phyloP scores from a whole-genome alignment of 2,113 vertebrate species.

The Trogon surrucura region DNA sequence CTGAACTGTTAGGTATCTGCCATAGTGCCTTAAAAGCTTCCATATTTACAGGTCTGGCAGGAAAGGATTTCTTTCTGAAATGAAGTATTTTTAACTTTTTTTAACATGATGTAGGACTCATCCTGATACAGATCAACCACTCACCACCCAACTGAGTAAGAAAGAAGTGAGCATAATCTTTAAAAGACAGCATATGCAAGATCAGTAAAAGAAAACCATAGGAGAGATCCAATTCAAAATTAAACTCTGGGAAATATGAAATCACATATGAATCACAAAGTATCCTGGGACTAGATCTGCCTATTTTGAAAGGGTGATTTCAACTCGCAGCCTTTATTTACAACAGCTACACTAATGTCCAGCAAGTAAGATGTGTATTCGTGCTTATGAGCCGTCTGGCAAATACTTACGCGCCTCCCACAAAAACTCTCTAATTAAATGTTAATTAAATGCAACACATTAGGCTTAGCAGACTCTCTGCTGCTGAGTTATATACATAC shows the following conservation, averaged over 20 bases:
- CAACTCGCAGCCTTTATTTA: neutral
- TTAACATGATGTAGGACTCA: neutral
- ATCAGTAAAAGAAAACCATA: neutral
- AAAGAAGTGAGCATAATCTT: neutral
- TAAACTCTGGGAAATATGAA: neutral
- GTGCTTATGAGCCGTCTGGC: neutral
- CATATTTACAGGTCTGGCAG: neutral
- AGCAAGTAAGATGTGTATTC: neutral
- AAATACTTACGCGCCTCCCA: slow-evolving; percentile 15
- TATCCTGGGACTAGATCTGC: neutral
- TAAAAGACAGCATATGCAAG: neutral
- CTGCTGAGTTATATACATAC: slow-evolving; percentile 65
- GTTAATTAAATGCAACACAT: slow-evolving; percentile 69
- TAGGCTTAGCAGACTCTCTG: slow-evolving; percentile 52
- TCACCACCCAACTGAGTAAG: neutral
- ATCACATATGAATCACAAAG: neutral
- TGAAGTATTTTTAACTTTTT: neutral
- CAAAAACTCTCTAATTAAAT: slow-evolving; percentile 57
- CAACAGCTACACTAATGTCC: neutral
- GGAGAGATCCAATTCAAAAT: neutral
- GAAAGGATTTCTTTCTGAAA: neutral
- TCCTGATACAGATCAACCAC: neutral
- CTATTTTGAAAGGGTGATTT: neutral
- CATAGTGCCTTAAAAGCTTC: neutral
- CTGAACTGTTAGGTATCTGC: neutral